These are phyloP conservation scores for Australoheros scitulus DNA, from an alignment of 2,113 vertebrate species.

Conservation along the genomic window DNA sequence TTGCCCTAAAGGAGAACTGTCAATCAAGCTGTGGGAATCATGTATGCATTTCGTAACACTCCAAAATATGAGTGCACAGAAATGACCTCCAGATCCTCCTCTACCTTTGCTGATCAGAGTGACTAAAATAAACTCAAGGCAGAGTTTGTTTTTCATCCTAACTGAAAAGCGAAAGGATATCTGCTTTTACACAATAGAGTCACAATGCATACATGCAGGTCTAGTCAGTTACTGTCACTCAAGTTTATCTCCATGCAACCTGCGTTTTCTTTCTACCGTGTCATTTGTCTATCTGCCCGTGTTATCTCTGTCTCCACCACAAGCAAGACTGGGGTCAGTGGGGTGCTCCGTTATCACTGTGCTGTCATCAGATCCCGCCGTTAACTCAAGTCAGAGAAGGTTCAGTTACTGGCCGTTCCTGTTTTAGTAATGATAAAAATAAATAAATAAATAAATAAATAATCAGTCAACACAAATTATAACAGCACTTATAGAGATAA, in stretches of 20 bases:
- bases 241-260: conserved; percentile 38
- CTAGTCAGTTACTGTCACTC: conserved; percentile 31
- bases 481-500: background rate
- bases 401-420: conserved; percentile 26
- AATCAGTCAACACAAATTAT: background rate
- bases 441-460: too few species aligned
- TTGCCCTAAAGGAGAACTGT: conserved; percentile 64
- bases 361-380: conserved; percentile 55
- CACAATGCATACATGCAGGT: background rate
- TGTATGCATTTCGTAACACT: conserved; percentile 15
- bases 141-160: conserved; percentile 1
- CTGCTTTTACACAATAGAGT: background rate
- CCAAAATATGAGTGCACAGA: conserved; percentile 18
- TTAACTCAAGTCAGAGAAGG: conserved; percentile 26
- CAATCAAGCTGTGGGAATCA: conserved; percentile 63
- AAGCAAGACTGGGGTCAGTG: background rate
- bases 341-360: conserved; percentile 46
- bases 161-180: background rate
- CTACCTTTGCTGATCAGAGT: background rate
- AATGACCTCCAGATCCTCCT: conserved; percentile 24
- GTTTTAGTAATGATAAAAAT: background rate
- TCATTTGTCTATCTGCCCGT: conserved; percentile 56
- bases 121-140: background rate
- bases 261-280: conserved; percentile 29
- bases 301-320: conserved; percentile 52